Evolutionary conservation across 2,113 vertebrate species (phyloP), one percentile per base, ranked within the genome.

Genomic region (Lagenorhynchus albirostris): DNA sequence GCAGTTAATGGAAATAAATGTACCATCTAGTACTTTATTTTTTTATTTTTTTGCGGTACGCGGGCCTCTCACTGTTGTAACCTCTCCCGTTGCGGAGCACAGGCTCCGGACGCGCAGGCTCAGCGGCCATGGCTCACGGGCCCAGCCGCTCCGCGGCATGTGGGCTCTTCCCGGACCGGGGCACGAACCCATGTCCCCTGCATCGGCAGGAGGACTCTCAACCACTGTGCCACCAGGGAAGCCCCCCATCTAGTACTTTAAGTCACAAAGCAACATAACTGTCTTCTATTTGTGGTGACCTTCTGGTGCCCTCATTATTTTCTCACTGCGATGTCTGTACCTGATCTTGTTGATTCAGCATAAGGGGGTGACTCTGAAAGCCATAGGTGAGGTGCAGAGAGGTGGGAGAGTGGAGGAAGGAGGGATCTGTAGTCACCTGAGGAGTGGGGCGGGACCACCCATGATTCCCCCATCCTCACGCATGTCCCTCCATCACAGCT

Each of bases 1-100:
- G 89, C 65, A 96, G 94, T 87, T 96, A 97, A 98, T 98, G 94
- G 96, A 97, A 98, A 96, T 96, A 98, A 97, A 96, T 96, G 97
- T 96, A 96, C 92, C 98, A 92, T 97, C 97, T 95, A 97, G 82
- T 89, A 94, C 94, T 96, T 96, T 96, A 97, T 50, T 50, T 50
- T 47, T 47, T 47, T 12, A 47, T 47, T 50, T 50, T 50, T 14
- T 50, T 50, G 47, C 2, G 13, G 12, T 14, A 50, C 47, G 13
- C 47, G 3, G 47, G 47, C 13, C 47, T 50, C 47, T 50, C 47
- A 50, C 47, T 50, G 47, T 13, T 3, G 3, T 50, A 12, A 3
- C 47, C 12, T 50, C 47, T 50, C 47, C 47, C 3, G 47, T 50
- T 13, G 47, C 2, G 1, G 47, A 50, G 47, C 47, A 13, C 47